phyloP scores from a whole-genome alignment of 2,797 vertebrate genomes.

The Diplodus sargus region DNA sequence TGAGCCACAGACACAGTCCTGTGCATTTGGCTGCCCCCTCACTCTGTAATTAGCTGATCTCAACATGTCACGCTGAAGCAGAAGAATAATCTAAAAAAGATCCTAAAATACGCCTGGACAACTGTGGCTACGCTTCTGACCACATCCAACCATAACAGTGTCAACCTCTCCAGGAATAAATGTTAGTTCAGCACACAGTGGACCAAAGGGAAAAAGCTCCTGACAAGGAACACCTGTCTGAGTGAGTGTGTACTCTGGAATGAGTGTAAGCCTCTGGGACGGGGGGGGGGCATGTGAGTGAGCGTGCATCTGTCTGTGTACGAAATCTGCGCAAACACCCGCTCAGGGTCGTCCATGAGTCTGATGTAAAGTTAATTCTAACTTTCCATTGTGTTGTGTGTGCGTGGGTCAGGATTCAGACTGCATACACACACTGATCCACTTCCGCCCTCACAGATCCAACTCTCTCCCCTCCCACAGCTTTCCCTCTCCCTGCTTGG shows the following conservation, averaged over 20 bases:
- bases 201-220: slow-evolving; percentile 63
- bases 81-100: slow-evolving; percentile 58
- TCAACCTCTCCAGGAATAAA: slow-evolving; percentile 66
- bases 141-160: slow-evolving; percentile 71
- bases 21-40: slow-evolving; percentile 25
- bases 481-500: slow-evolving; percentile 70
- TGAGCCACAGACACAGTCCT: slow-evolving; percentile 15
- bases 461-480: slow-evolving; percentile 67
- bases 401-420: slow-evolving; percentile 62
- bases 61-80: slow-evolving; percentile 42
- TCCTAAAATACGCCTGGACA: slow-evolving; percentile 61
- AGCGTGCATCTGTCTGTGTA: slow-evolving; percentile 53
- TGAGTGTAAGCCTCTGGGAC: slow-evolving; percentile 64
- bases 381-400: slow-evolving; percentile 57
- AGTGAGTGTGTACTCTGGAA: slow-evolving; percentile 63
- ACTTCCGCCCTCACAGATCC: slow-evolving; percentile 73
- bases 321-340: slow-evolving; percentile 52
- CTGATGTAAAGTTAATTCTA: slow-evolving; percentile 59
- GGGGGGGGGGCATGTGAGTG: slow-evolving; percentile 55
- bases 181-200: slow-evolving; percentile 66
- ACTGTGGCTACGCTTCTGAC: slow-evolving; percentile 60
- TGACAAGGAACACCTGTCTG: slow-evolving; percentile 78
- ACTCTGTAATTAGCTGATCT: slow-evolving; percentile 50
- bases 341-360: slow-evolving; percentile 59
- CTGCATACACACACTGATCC: slow-evolving; percentile 63